Percentiles rank a stretch among this genome's conserved stretches.
phyloP scores from a whole-genome alignment of 2,888 invertebrate species.

The Metalampra italica region DNA sequence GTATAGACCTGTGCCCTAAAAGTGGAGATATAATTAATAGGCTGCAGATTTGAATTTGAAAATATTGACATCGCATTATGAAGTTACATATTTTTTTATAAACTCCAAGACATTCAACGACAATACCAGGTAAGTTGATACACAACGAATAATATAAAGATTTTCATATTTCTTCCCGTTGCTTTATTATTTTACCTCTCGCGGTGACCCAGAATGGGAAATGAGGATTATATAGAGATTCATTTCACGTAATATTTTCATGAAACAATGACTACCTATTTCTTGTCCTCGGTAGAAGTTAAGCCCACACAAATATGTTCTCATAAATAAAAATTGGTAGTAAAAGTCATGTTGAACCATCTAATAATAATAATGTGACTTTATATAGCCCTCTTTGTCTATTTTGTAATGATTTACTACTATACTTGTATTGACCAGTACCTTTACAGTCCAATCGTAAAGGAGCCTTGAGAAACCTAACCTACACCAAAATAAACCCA shows the following conservation, averaged over 20 bases:
- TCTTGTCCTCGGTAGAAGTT: not conserved
- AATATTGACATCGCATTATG: too few species aligned
- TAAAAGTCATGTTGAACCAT: constrained; percentile 2
- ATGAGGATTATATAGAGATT: constrained; percentile 2
- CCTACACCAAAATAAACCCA: too few species aligned
- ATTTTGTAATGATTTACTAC: not conserved
- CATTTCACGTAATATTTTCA: constrained; percentile 13
- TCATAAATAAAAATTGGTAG: constrained; percentile 5
- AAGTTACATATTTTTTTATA: too few species aligned
- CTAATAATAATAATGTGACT: not conserved
- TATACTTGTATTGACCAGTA: too few species aligned
- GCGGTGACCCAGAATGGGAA: not conserved
- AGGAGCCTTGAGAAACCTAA: too few species aligned
- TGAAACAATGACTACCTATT: constrained; percentile 3
- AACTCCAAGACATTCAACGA: too few species aligned
- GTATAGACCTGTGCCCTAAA: too few species aligned
- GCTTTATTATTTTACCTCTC: not conserved
- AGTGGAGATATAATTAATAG: too few species aligned
- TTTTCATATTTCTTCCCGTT: not conserved
- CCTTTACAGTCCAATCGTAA: too few species aligned
- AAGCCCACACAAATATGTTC: not conserved
- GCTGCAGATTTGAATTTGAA: too few species aligned
- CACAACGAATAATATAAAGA: too few species aligned
- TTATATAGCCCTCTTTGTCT: not conserved
- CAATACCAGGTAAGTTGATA: too few species aligned